Conservation (phyloP, 2,797 vertebrate species). For the Delichon dasypus region DNA sequence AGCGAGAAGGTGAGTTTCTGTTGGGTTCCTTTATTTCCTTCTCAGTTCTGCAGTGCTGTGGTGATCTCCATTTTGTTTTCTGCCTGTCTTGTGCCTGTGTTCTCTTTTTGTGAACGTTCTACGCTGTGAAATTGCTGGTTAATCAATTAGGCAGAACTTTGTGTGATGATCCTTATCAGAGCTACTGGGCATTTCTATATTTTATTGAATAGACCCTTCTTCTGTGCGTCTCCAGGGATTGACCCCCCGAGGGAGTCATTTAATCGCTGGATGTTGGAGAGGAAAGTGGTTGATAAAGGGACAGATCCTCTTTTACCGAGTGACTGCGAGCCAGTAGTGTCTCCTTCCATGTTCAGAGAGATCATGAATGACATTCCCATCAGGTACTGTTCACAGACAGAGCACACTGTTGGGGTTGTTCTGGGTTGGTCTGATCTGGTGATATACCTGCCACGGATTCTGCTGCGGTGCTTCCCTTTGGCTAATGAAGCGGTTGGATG, state of each 20-base stretch:
- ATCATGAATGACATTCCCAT: conserved; percentile 99
- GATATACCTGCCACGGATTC: background rate
- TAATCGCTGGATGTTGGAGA: conserved; percentile 96
- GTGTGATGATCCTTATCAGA: background rate
- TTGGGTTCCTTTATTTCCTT: background rate
- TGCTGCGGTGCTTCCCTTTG: background rate
- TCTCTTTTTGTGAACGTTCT: background rate
- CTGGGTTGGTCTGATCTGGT: background rate
- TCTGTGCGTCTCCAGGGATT: conserved; percentile 80
- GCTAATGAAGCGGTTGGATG: background rate
- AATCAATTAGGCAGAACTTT: background rate
- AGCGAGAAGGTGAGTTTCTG: conserved; percentile 86
- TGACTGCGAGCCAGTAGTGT: conserved; percentile 92
- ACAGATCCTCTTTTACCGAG: conserved; percentile 91
- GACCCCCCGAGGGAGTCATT: conserved; percentile 96
- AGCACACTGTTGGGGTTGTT: background rate
- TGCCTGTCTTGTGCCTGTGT: background rate
- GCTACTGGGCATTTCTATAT: background rate
- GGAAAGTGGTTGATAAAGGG: conserved; percentile 94
- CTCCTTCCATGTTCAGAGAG: conserved; percentile 97
- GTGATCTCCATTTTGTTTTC: background rate
- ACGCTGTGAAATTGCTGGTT: background rate
- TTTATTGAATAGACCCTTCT: background rate
- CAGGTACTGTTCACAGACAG: conserved; percentile 76
- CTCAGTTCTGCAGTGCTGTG: background rate